These are phyloP conservation scores for Myoxocephalus aenaeus DNA, from an alignment of 2,797 vertebrate genomes.

Conservation along the genomic window DNA sequence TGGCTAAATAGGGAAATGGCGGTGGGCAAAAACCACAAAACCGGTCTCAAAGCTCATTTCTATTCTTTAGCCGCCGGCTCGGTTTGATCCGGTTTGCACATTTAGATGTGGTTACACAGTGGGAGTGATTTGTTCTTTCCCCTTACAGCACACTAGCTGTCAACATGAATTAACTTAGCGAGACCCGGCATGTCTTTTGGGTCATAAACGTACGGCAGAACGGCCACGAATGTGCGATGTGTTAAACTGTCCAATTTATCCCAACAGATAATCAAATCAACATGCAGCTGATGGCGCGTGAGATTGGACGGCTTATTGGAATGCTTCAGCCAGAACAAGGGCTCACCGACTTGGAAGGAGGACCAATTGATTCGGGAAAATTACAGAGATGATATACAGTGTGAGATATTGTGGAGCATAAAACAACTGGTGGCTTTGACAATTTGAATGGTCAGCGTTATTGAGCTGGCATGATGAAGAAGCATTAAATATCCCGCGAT, in stretches of 20 bases:
- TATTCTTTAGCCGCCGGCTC: constrained; percentile 31
- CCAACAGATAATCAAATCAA: constrained; percentile 12
- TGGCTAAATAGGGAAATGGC: constrained; percentile 41
- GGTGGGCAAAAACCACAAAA: constrained; percentile 42
- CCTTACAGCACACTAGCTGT: neutral
- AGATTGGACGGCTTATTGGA: constrained; percentile 26
- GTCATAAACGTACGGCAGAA: neutral
- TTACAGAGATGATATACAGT: constrained; percentile 7
- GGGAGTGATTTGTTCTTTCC: neutral
- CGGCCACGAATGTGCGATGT: neutral
- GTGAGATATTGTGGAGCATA: constrained; percentile 8
- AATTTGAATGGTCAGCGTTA: neutral
- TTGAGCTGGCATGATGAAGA: neutral
- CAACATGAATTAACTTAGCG: neutral
- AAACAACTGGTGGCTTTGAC: constrained; percentile 2
- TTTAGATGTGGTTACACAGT: constrained; percentile 3
- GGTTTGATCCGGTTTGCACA: constrained; percentile 28
- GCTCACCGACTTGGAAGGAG: constrained; percentile 8
- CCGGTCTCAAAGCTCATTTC: constrained; percentile 31
- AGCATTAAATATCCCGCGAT: neutral
- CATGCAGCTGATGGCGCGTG: constrained; percentile 16
- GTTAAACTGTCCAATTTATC: constrained; percentile 15
- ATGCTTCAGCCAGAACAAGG: constrained; percentile 23
- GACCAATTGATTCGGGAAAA: constrained; percentile 16
- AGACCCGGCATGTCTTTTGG: neutral